phyloP scores from a whole-genome alignment of 2,113 vertebrate species.

The Alexandromys fortis region DNA sequence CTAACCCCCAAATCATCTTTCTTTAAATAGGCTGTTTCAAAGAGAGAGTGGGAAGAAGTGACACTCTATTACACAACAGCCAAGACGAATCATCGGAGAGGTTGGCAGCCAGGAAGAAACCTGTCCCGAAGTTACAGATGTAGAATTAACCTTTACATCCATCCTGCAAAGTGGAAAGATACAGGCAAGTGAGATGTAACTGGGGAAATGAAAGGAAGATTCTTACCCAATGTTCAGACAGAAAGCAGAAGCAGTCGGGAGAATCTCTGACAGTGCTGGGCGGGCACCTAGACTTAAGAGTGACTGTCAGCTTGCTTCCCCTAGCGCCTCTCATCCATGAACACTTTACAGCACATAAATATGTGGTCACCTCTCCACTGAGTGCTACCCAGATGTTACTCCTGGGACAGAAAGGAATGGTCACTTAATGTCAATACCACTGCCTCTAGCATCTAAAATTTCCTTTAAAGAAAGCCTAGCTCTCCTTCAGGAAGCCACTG shows the following conservation, averaged over 20 bases:
- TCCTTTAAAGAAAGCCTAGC: background rate
- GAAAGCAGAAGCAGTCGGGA: constrained; percentile 41
- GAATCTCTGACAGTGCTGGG: background rate
- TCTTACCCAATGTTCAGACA: constrained; percentile 41
- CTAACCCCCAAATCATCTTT: constrained; percentile 60
- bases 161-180: constrained; percentile 49
- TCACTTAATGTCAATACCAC: background rate
- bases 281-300: background rate
- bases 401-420: background rate
- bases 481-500: background rate
- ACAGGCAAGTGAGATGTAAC: constrained; percentile 47
- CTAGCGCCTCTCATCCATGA: background rate
- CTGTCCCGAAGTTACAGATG: constrained; percentile 61
- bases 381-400: background rate
- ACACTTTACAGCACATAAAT: constrained; percentile 34
- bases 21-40: constrained; percentile 69
- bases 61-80: constrained; percentile 29
- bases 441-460: background rate
- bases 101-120: constrained; percentile 55
- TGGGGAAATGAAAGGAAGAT: constrained; percentile 63
- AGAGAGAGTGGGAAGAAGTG: constrained; percentile 56
- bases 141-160: constrained; percentile 72
- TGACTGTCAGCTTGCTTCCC: background rate
- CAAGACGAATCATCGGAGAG: constrained; percentile 53
- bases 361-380: background rate